Evolutionary conservation across 1,140 invertebrate species (phyloP).

Genomic region (Nomia melanderi): DNA sequence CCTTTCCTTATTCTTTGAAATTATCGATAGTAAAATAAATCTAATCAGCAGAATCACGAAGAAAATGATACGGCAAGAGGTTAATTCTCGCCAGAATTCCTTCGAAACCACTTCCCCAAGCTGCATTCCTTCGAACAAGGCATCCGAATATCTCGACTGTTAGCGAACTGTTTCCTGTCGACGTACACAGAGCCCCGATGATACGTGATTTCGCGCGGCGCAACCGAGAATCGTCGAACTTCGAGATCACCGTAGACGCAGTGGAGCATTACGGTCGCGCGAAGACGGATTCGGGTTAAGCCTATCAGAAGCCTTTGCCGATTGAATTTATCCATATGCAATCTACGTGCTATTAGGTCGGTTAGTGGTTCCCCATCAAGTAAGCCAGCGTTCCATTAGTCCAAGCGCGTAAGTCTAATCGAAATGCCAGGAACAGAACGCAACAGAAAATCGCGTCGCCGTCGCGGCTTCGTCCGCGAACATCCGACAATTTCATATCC

Average conservation of each 20-base stretch:
- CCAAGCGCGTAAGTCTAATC: neutral
- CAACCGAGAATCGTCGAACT: neutral
- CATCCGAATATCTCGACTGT: too few species aligned
- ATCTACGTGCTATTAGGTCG: constrained; percentile 20
- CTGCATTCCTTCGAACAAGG: too few species aligned
- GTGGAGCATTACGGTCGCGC: neutral
- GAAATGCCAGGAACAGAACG: constrained; percentile 6
- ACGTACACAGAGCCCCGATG: neutral
- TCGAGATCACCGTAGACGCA: neutral
- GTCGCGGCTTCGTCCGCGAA: neutral
- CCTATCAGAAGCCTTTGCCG: neutral
- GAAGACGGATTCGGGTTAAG: neutral
- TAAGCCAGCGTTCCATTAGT: constrained; percentile 12
- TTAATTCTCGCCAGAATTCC: too few species aligned
- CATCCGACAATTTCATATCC: neutral
- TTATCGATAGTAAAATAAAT: too few species aligned
- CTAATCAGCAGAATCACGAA: too few species aligned
- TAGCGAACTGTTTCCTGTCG: too few species aligned
- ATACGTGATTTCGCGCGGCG: neutral
- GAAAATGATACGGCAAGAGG: too few species aligned
- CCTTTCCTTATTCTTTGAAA: too few species aligned
- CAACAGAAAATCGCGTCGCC: neutral
- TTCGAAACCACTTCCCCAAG: too few species aligned
- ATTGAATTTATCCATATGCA: constrained; percentile 22
- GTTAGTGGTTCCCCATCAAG: constrained; percentile 4